Conservation (phyloP, 2,888 invertebrate species). For the Chymomyza amoena region DNA sequence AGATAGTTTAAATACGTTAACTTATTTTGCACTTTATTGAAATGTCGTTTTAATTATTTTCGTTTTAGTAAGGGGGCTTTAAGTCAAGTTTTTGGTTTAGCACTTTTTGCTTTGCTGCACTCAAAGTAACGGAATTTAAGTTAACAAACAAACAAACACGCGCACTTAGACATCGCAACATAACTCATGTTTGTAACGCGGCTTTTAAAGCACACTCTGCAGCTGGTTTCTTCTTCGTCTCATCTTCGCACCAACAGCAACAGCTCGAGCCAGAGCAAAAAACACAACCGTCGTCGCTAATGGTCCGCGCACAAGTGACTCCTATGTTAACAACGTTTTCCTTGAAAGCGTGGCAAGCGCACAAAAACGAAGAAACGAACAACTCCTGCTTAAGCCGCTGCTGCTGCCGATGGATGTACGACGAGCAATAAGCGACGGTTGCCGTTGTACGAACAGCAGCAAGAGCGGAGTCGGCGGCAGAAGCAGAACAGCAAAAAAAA, state of each 20-base stretch:
- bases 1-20: not conserved
- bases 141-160: conserved; percentile 49
- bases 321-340: conserved; percentile 59
- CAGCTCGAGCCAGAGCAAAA: conserved; percentile 5
- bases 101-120: conserved; percentile 26
- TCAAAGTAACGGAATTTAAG: conserved; percentile 49
- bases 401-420: conserved; percentile 15
- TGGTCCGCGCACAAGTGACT: conserved; percentile 77
- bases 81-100: conserved; percentile 11
- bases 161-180: not conserved
- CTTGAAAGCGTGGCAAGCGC: conserved; percentile 54
- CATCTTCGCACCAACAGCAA: conserved; percentile 8
- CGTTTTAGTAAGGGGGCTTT: no score
- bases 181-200: not conserved
- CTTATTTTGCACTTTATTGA: conserved; percentile 20
- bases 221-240: conserved; percentile 4
- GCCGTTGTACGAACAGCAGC: conserved; percentile 8
- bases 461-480: not conserved
- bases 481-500: conserved; percentile 37
- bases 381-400: conserved; percentile 30
- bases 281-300: conserved; percentile 71
- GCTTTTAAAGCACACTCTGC: conserved; percentile 3
- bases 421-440: not conserved
- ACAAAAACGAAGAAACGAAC: conserved; percentile 33
- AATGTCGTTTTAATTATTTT: conserved; percentile 3